Conservation (phyloP, 2,888 invertebrate species). For the Boloria selene region DNA sequence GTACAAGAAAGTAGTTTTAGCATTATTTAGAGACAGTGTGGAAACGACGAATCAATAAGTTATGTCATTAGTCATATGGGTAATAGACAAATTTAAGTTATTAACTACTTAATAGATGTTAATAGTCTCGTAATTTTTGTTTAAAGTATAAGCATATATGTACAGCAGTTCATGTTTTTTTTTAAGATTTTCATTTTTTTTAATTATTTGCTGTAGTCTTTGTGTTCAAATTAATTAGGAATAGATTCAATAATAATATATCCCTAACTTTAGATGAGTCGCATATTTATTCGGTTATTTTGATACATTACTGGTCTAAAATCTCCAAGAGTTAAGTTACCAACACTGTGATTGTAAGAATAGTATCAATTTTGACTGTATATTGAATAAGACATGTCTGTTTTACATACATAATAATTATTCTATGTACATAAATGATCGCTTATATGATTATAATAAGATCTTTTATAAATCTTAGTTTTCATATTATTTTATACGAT, state of each 20-base stretch:
- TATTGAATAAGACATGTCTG: too few relatives aligned
- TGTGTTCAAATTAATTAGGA: slow-evolving; percentile 23
- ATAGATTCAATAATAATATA: too few relatives aligned
- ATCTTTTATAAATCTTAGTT: slow-evolving; percentile 28
- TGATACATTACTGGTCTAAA: too few relatives aligned
- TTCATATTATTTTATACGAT: slow-evolving; percentile 22
- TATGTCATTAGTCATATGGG: slow-evolving; percentile 1
- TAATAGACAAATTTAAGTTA: not conserved
- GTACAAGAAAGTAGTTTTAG: slow-evolving; percentile 58
- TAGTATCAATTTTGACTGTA: not conserved
- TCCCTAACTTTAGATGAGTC: not conserved
- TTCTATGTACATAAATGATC: not conserved
- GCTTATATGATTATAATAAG: slow-evolving; percentile 4
- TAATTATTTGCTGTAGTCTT: not conserved
- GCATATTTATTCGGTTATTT: not conserved
- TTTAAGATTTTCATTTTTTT: not conserved
- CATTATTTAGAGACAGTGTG: not conserved
- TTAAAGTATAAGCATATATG: not conserved
- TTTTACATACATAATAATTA: too few relatives aligned
- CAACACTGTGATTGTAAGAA: slow-evolving; percentile 10
- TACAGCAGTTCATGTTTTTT: not conserved
- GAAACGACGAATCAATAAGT: not conserved
- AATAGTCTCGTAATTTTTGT: too few relatives aligned
- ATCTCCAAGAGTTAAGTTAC: slow-evolving; percentile 4
- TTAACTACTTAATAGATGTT: too few relatives aligned